Evolutionary conservation across 1,140 invertebrate species (phyloP).

Genomic region (Acromyrmex heyeri): DNA sequence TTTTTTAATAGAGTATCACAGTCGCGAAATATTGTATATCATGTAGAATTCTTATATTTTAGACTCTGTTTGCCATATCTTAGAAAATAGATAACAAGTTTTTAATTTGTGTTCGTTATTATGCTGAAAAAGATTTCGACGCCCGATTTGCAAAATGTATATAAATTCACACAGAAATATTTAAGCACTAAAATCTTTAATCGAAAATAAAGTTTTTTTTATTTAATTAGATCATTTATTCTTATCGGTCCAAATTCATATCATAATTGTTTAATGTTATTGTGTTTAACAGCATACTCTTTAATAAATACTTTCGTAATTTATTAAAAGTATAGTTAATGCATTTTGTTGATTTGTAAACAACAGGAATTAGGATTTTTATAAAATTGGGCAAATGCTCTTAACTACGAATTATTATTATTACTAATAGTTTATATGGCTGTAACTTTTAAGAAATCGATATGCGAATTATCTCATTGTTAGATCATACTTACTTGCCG

Average conservation of each 20-base stretch:
- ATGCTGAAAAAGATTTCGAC: no score
- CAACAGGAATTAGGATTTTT: background rate
- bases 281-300: background rate
- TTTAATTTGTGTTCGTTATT: background rate
- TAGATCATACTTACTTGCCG: constrained; percentile 75
- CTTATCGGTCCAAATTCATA: no score
- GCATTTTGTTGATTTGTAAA: background rate
- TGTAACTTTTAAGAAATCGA: background rate
- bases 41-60: background rate
- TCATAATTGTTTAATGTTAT: background rate
- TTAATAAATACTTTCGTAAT: background rate
- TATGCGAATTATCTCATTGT: background rate
- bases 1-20: background rate
- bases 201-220: no score
- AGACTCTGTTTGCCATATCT: background rate
- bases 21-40: no score
- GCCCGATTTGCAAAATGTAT: no score
- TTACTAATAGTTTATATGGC: background rate
- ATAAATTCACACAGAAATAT: no score
- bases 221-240: no score
- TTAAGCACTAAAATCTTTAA: no score
- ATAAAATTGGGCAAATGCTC: background rate
- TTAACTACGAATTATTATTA: background rate
- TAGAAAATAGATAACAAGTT: background rate
- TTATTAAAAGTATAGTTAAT: background rate